Evolutionary conservation across 2,113 vertebrate genomes (phyloP).

Genomic region (Synchiropus splendidus): DNA sequence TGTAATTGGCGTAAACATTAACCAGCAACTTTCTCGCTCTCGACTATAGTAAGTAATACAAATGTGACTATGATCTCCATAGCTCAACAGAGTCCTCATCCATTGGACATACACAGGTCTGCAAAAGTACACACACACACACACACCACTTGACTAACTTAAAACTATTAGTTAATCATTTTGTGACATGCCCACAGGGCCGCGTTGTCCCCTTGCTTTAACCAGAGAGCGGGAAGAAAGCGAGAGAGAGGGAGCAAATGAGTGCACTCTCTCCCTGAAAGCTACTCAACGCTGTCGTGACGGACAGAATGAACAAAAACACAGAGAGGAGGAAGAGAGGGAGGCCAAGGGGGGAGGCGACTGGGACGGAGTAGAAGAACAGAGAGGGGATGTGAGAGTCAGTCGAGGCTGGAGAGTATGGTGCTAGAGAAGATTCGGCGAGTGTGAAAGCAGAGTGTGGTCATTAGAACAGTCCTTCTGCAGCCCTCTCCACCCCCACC

Average conservation of each 20-base stretch:
- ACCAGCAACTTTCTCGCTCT: constrained; percentile 6
- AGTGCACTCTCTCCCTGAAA: constrained; percentile 48
- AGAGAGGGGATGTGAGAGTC: constrained; percentile 62
- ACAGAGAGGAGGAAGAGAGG: constrained; percentile 4
- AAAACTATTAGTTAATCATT: constrained; percentile 59
- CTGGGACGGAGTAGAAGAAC: constrained; percentile 32
- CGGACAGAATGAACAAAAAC: constrained; percentile 47
- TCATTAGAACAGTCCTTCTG: constrained; percentile 77
- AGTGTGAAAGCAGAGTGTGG: constrained; percentile 80
- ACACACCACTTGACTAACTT: constrained; percentile 35
- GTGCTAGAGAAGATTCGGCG: constrained; percentile 69
- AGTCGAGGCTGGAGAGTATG: constrained; percentile 66
- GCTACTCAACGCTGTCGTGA: constrained; percentile 40
- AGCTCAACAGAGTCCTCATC: no score
- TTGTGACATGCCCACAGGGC: constrained; percentile 53
- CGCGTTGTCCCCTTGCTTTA: constrained; percentile 42
- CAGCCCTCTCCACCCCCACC: constrained; percentile 23
- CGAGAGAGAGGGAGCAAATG: constrained; percentile 28
- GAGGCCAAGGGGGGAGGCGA: constrained; percentile 7
- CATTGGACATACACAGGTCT: background rate
- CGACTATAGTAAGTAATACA: no score
- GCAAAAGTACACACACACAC: constrained; percentile 15
- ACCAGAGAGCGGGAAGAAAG: constrained; percentile 42
- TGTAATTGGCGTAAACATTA: no score
- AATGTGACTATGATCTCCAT: no score